phyloP scores from a whole-genome alignment of 2,113 vertebrate species.

The Parotia lawesii region DNA sequence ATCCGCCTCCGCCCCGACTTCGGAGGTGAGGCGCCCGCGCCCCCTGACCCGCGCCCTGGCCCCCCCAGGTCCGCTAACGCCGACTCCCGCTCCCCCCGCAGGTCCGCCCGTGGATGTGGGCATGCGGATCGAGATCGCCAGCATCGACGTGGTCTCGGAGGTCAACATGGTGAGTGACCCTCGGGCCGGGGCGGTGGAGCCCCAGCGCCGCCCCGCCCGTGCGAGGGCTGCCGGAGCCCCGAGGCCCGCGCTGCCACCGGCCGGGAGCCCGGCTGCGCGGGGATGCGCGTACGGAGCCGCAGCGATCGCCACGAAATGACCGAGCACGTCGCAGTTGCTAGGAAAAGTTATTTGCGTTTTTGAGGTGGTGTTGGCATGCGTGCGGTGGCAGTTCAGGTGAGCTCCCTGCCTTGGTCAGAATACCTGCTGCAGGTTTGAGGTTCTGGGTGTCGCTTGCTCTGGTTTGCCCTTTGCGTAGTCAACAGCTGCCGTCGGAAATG shows the following conservation, averaged over 20 bases:
- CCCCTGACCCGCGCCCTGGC: background rate
- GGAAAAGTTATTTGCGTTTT: background rate
- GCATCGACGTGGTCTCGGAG: conserved; percentile 94
- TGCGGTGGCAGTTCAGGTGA: background rate
- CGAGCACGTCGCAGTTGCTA: background rate
- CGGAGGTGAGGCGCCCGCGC: conserved; percentile 76
- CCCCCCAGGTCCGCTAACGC: background rate
- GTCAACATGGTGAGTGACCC: conserved; percentile 92
- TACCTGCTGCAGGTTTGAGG: background rate
- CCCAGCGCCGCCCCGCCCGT: background rate
- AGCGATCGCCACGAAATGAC: fast-evolving
- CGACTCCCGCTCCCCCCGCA: conserved; percentile 34
- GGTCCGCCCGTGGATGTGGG: conserved; percentile 91
- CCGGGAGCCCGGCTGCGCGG: background rate
- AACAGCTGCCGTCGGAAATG: background rate
- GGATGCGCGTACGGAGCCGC: fast-evolving
- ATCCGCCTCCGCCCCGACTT: conserved; percentile 87
- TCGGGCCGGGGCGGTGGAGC: background rate
- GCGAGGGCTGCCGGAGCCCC: background rate
- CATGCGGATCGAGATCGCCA: conserved; percentile 91
- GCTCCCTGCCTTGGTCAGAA: background rate
- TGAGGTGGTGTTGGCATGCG: fast-evolving
- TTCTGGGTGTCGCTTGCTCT: background rate
- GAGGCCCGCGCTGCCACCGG: fast-evolving
- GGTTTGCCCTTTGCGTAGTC: background rate